Percentiles rank a stretch among this genome's conserved stretches.
phyloP scores from a whole-genome alignment of 2,113 vertebrate species.

The Chiloscyllium plagiosum region DNA sequence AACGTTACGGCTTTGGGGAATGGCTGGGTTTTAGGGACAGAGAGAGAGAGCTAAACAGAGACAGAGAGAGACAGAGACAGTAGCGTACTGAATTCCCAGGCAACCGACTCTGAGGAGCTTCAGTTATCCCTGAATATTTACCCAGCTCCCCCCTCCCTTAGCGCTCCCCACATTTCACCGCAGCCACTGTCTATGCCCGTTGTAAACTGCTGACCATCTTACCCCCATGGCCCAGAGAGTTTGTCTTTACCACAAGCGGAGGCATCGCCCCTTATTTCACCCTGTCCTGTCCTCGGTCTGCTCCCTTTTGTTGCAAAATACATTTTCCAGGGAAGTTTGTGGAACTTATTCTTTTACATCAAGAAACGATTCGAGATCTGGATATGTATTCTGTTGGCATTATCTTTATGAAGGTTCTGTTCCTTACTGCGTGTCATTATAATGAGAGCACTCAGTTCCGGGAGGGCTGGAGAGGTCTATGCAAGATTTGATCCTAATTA shows the following conservation, averaged over 20 bases:
- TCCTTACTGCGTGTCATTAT: background rate
- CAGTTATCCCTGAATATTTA: too few species aligned
- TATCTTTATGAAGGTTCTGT: background rate
- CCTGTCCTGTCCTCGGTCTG: background rate
- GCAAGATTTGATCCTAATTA: background rate
- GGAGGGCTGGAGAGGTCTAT: background rate
- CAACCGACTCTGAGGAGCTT: too few species aligned
- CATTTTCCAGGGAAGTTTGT: too few species aligned
- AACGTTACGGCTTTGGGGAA: too few species aligned
- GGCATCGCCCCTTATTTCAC: background rate
- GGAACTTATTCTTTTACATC: too few species aligned
- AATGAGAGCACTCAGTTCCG: background rate
- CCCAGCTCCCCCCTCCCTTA: background rate
- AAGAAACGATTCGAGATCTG: too few species aligned
- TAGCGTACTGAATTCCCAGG: too few species aligned
- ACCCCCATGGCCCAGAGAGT: background rate
- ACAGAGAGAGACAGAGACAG: too few species aligned
- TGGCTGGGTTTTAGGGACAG: too few species aligned
- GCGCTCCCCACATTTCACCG: background rate
- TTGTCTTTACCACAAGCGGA: background rate
- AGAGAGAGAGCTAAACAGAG: too few species aligned
- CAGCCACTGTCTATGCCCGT: too few species aligned
- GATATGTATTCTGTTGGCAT: background rate
- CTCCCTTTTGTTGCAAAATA: too few species aligned
- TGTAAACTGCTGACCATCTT: background rate